Base-by-base conservation (phyloP, 2,888 invertebrate species). In the Cataglyphis altisquamis region DNA sequence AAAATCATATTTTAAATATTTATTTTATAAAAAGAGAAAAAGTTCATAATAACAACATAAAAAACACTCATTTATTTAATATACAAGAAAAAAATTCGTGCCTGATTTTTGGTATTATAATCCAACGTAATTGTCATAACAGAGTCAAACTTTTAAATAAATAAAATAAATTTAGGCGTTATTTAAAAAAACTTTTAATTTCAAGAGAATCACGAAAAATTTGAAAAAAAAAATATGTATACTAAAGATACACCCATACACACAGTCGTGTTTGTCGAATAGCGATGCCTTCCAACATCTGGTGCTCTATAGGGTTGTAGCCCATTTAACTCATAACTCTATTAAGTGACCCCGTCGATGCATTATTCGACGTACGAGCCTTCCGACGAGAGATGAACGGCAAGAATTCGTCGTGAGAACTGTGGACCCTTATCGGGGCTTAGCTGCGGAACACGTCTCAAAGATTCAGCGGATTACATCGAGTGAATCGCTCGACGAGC, bases 401-500 rank as follows among this genome's bases (percentile, higher is more conserved):
- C 60, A 80, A 70, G 78, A 80, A 80, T 80, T 80, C 78, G 78
- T 80, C 78, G 70, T 80, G 78, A 80, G 78, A 80, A 80, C 70
- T 60, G 70, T 70, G 68, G 45, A 39, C 73, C 60, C 45, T 75
- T 82, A 85, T 84, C 82, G 75, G 67, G 67, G 80, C 77, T 81
- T 85, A 66, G 60, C 82, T 48, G 68, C 63, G 57, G 82, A 80
- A 68, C 67, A 68, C 52, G 73, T 57, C 70, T 85, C 64, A 86
- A 86, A 85, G 73, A 85, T 86, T 86, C 78, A 85, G 73, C 67
- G 84, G 67, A 84, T 84, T 73, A 84, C 84, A 60, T 73, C 73
- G 74, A 84, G 68, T 80, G 78, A 80, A 80, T 80, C 72, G 78
- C 78, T 80, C 78, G 72, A 72, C 78, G 78, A 80, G 78, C 78